Conservation (phyloP, 2,113 vertebrate species). For the Sphaerodactylus townsendi region DNA sequence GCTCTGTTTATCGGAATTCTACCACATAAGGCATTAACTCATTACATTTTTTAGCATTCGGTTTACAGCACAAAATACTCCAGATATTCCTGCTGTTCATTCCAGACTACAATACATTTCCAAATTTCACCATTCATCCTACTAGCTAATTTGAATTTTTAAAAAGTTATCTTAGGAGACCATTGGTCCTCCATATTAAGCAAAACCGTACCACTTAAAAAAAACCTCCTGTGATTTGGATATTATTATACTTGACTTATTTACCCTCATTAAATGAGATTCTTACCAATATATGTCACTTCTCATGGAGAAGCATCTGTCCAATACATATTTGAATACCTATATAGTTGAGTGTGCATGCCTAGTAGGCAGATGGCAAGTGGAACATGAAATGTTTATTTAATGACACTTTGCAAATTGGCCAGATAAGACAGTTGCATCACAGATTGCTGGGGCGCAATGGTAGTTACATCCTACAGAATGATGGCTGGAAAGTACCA, state of each 20-base stretch:
- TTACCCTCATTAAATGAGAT: conserved; percentile 24
- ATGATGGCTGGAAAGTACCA: neutral
- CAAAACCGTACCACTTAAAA: neutral
- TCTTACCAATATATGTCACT: neutral
- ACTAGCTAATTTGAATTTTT: neutral
- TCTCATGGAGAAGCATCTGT: conserved; percentile 35
- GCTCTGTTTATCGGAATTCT: neutral
- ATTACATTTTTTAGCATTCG: neutral
- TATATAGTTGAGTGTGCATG: neutral
- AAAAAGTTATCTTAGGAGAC: neutral
- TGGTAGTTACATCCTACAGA: neutral
- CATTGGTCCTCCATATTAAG: neutral
- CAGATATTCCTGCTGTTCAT: neutral
- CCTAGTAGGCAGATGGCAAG: conserved; percentile 34
- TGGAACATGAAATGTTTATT: conserved; percentile 3
- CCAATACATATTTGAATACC: conserved; percentile 10
- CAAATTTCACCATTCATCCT: neutral
- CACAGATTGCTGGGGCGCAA: neutral
- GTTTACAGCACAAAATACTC: neutral
- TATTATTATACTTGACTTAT: conserved; percentile 17
- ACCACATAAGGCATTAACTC: neutral
- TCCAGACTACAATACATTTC: neutral
- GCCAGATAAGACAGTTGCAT: neutral
- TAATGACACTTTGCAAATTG: neutral
- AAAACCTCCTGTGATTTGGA: neutral